phyloP scores from a whole-genome alignment of 2,888 invertebrate genomes.

The Heteropelma amictum region DNA sequence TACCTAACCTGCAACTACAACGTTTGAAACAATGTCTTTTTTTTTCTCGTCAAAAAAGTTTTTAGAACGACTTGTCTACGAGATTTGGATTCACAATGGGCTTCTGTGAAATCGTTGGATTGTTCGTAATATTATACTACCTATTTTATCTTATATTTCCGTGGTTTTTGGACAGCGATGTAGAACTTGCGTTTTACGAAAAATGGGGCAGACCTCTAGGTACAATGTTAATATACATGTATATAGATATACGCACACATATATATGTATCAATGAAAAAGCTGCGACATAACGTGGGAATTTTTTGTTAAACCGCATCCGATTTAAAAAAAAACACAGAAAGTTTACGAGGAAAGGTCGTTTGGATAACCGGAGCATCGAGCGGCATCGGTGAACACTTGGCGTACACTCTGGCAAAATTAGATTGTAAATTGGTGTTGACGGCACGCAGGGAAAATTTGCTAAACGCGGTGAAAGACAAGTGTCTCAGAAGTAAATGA shows the following conservation, averaged over 20 bases:
- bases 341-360: constrained; percentile 83
- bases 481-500: constrained; percentile 79
- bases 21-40: not conserved
- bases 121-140: constrained; percentile 77
- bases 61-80: constrained; percentile 18
- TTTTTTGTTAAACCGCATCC: not conserved
- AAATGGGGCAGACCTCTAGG: constrained; percentile 82
- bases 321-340: constrained; percentile 71
- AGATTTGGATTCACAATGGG: constrained; percentile 51
- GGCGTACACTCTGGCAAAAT: constrained; percentile 84
- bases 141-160: constrained; percentile 79
- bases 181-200: constrained; percentile 80
- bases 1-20: not conserved
- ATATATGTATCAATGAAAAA: not conserved
- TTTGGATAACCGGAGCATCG: constrained; percentile 92
- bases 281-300: not conserved
- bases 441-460: constrained; percentile 83
- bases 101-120: constrained; percentile 65
- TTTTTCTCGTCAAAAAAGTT: constrained; percentile 1
- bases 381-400: constrained; percentile 89
- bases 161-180: constrained; percentile 82
- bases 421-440: constrained; percentile 83
- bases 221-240: too few species aligned
- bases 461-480: constrained; percentile 83
- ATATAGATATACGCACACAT: not conserved